A percentile compares a stretch with the other conserved stretches of the same genome.
Conservation (phyloP, 2,113 vertebrate genomes). For the Willisornis vidua region DNA sequence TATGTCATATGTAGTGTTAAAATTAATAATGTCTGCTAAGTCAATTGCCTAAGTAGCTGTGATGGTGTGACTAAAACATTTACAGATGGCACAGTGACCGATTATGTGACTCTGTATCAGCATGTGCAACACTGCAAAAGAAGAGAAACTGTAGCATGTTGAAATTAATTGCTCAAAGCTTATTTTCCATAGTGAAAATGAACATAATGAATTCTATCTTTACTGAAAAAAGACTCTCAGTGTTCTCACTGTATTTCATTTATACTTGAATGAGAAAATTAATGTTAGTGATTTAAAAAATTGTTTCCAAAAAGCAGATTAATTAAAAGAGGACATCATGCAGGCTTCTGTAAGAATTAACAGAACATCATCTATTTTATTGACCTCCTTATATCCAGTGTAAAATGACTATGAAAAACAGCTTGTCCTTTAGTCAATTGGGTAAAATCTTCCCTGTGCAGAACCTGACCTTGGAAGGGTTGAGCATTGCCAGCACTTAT, state of each 20-base stretch:
- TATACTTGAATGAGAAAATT: not conserved
- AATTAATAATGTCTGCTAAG: not conserved
- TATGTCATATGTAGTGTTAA: not conserved
- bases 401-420: not conserved
- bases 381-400: not conserved
- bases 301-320: not conserved
- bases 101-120: not conserved
- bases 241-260: not conserved
- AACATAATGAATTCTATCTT: not conserved
- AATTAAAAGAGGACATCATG: not conserved
- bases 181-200: not conserved
- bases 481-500: not conserved
- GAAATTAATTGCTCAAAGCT: not conserved
- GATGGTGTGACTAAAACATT: conserved; percentile 18
- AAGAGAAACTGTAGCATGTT: not conserved
- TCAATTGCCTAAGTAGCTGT: not conserved
- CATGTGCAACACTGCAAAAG: not conserved
- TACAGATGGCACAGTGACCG: conserved; percentile 26
- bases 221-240: not conserved
- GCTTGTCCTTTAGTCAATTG: not conserved
- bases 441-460: not conserved
- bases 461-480: not conserved
- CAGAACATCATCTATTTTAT: not conserved
- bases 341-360: not conserved
- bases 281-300: not conserved